These are phyloP conservation scores for Saccostrea glomerata DNA, from an alignment of 1,140 invertebrate species.

Conservation along the genomic window DNA sequence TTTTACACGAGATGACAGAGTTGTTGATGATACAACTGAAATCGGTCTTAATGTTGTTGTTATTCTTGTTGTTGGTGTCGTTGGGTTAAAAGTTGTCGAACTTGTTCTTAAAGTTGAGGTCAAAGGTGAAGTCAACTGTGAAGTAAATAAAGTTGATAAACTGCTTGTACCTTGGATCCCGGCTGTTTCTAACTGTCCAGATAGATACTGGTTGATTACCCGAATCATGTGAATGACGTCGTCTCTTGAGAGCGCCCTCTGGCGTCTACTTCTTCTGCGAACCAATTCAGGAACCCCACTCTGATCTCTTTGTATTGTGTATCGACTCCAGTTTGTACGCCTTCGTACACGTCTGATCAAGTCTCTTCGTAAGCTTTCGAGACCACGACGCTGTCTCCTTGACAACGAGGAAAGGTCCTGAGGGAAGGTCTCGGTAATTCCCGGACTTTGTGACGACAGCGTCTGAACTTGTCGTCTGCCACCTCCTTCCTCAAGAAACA, in stretches of 20 bases:
- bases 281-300: not conserved
- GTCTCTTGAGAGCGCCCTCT: slow-evolving; percentile 15
- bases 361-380: slow-evolving; percentile 6
- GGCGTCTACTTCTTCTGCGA: not conserved
- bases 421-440: not conserved
- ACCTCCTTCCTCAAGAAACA: not conserved
- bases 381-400: not conserved
- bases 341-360: not conserved
- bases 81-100: not conserved
- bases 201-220: not conserved
- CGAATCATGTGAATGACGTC: slow-evolving; percentile 5
- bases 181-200: not conserved
- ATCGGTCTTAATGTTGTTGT: not conserved
- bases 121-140: not conserved
- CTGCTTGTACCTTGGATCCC: not conserved
- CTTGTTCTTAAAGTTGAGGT: not conserved
- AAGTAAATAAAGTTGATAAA: not conserved
- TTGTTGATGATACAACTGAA: not conserved
- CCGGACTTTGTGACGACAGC: not conserved
- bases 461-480: slow-evolving; percentile 9
- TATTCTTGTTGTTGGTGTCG: not conserved
- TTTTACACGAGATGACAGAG: not conserved
- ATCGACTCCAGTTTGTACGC: not conserved
- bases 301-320: not conserved
- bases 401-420: not conserved